A percentile compares a stretch with the other conserved stretches of the same genome.
Conservation (phyloP, 2,113 vertebrate species). For the Pipa parva region DNA sequence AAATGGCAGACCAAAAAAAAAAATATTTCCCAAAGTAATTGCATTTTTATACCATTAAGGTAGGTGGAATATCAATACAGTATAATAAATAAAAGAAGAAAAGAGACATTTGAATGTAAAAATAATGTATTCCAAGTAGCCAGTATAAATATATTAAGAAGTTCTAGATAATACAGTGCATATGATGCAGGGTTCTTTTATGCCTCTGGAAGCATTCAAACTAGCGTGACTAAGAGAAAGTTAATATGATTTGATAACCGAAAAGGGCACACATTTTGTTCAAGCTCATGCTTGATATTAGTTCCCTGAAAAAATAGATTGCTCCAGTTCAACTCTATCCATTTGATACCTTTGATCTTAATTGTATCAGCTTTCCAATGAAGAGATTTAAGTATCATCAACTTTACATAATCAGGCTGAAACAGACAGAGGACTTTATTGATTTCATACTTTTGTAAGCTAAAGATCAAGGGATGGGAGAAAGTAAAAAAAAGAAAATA, state of each 20-base stretch:
- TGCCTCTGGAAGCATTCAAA: slow-evolving; percentile 48
- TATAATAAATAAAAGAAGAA: slow-evolving; percentile 22
- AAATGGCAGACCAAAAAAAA: no score
- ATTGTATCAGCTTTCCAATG: slow-evolving; percentile 41
- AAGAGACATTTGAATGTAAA: neutral
- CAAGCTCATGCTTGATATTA: slow-evolving; percentile 11
- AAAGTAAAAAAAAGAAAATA: neutral
- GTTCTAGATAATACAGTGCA: slow-evolving; percentile 36
- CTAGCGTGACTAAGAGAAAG: slow-evolving; percentile 45
- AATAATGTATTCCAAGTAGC: slow-evolving; percentile 45
- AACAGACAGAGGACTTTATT: slow-evolving; percentile 31
- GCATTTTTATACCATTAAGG: neutral
- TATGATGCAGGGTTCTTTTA: slow-evolving; percentile 47
- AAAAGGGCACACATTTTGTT: slow-evolving; percentile 51
- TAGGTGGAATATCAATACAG: slow-evolving; percentile 38
- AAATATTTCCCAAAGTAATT: neutral
- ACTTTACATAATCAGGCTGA: slow-evolving; percentile 36
- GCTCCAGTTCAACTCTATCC: slow-evolving; percentile 39
- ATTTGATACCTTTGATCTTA: slow-evolving; percentile 41
- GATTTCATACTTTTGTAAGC: slow-evolving; percentile 36
- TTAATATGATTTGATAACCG: slow-evolving; percentile 53
- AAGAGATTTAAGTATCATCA: slow-evolving; percentile 33
- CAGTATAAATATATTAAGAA: slow-evolving; percentile 41
- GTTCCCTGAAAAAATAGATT: slow-evolving; percentile 26
- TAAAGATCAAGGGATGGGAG: slow-evolving; percentile 25